Evolutionary conservation across 1,140 invertebrate species (phyloP), one percentile per base, ranked within the genome.

Genomic region (Battus philenor): DNA sequence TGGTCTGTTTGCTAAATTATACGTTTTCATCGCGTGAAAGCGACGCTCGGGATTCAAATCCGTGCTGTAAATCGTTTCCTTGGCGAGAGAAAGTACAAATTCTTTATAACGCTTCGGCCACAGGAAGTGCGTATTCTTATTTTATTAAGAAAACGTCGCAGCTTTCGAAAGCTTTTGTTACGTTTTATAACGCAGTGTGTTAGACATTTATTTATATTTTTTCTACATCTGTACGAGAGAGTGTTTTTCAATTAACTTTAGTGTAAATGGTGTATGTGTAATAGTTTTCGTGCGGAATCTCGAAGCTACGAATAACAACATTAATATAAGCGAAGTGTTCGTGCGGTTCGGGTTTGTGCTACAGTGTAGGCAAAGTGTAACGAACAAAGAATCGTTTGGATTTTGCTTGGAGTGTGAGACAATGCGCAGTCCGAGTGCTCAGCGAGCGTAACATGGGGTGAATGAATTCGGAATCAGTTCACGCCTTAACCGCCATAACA

Each of bases 21-120:
- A 77, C 64, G 76, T 77, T 80, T 68, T 64, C 62, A 69, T 65
- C 65, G 58, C 54, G 65, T 69, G 76, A 83, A 83, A 83, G 79
- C 78, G 71, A 49, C 45, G 54, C 63, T 63, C 56, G 62, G 73
- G 67, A 79, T 75, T 65, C 70, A 65, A 75, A 73, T 72, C 47
- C 55, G 52, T 66, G 47, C 54, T 64, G 58, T 50, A 72, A 77
- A 73, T 70, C 56, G 61, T 72, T 60, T 60, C 60, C 57, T 67
- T 59, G 64, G 34, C 12, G 45, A 72, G 76, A 71, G 78, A 82
- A 80, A 83, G 76, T 79, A 44, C 13, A 27, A 41, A 41, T 41
- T 41, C 38, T 41, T 41, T 41, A 26, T 41, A 22, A 26, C 29
- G 16, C 24, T 7, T 13, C 31, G 20, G 34, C 20, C 9, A 47